Evolutionary conservation across 2,797 vertebrate genomes (phyloP).

Genomic region (Lepilemur ruficaudatus): DNA sequence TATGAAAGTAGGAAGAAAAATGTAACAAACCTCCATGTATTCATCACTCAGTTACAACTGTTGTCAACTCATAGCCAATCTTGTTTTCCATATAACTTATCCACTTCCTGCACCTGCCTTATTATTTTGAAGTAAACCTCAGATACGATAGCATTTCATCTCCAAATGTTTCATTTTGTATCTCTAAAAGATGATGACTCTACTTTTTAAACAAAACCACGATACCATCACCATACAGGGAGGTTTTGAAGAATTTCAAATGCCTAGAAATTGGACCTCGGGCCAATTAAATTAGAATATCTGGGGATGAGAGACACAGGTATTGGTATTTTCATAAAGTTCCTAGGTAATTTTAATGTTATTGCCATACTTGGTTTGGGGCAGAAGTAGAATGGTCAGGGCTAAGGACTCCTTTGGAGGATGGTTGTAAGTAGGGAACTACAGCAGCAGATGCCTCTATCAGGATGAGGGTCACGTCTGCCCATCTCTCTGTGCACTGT

Average conservation of each 20-base stretch:
- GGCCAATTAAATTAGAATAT: background rate
- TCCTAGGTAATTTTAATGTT: background rate
- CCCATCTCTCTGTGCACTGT: background rate
- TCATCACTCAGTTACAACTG: background rate
- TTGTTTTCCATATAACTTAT: background rate
- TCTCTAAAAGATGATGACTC: background rate
- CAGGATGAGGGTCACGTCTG: background rate
- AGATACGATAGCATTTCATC: background rate
- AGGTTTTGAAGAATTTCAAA: conserved; percentile 13
- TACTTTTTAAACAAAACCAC: background rate
- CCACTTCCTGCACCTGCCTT: background rate
- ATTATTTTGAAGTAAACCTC: conserved; percentile 14
- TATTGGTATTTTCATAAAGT: background rate
- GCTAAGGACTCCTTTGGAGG: background rate
- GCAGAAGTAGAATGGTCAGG: background rate
- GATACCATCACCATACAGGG: background rate
- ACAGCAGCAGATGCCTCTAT: background rate
- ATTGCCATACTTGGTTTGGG: background rate
- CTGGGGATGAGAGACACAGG: background rate
- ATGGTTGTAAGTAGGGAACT: background rate
- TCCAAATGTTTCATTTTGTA: background rate
- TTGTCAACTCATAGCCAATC: background rate
- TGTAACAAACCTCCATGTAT: background rate
- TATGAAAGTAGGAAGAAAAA: background rate
- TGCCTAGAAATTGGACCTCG: background rate